Base-by-base conservation (phyloP, 1,140 invertebrate species). In the Diploscapter pachys region DNA sequence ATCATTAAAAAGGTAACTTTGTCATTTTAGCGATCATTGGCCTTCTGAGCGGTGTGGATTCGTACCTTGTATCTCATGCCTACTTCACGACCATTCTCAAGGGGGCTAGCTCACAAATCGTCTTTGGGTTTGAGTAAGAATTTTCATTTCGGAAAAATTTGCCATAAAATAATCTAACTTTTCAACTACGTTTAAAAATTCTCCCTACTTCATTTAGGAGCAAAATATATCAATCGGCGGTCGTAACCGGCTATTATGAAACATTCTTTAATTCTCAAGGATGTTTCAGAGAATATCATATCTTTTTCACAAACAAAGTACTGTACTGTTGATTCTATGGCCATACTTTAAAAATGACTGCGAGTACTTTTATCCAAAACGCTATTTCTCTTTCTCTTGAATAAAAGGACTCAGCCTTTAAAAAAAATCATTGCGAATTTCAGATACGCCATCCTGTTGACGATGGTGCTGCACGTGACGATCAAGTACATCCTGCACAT, bases 71-170 rank as follows among this genome's bases (percentile, higher is more conserved):
- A 2, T 90, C 92, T 84, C 92, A 95, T 87, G 96, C 97, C 2
- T 99, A 97, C 85, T 91, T 93, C 83, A 93, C 92, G 72, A 98
- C 95, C n/a, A 86, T 96, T 5, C 89, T 91, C 0, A 94, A 94
- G 86, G 97, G 97, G 57, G 93, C 96, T 49, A 96, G 95, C 4
- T 95, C 98, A 1, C 96, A 99, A 87, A 88, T 99, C 57, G 97
- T 99, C 4, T 99, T 99, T 90, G 96, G 96, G 68, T 99, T 99
- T 89, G 96, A 99, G 87, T 75, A 56, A 68, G 49, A 57, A 50
- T 5, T 61, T 76, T 51, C 50, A 61, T 31, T 73, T 73, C 59
- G 31, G 1, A 31, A 31, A 31, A 31, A 31, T 31, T 31, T 31
- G 0, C 31, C 31, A 31, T 31, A 31, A 31, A 31, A 31, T 31